Base-by-base conservation (phyloP, 2,888 invertebrate genomes). In the Gisinianus flammeolus region DNA sequence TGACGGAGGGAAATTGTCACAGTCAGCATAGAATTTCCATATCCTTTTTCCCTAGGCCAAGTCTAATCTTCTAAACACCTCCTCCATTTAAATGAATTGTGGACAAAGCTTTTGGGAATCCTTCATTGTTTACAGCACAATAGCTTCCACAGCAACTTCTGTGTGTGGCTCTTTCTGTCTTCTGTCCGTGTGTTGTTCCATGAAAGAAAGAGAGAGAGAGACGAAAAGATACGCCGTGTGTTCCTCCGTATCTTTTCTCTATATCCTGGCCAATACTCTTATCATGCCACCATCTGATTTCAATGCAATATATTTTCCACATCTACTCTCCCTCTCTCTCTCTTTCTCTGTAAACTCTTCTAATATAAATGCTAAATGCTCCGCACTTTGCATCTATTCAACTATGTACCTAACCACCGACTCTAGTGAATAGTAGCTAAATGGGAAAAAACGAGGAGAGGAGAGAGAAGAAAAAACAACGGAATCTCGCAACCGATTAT, bases 81-180 rank as follows among this genome's bases (percentile, higher is more conserved):
- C 64, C 74, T 64, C 28, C 28, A 74, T 66, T 52, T 67, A 74
- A 74, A 74, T 74, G 74, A 74, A 74, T 74, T 67, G 74, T 64
- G 66, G 74, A 74, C 74, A 74, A 74, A 54, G 74, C 10, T 24
- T 64, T 66, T 24, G 74, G 54, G 52, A 74, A 66, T 74, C 74
- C 35, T 64, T 66, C 74, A 74, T 74, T 67, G 74, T 66, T 74
- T 64, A 66, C 66, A 33, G 24, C 30, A 74, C 74, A 74, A 74
- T 74, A 52, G 74, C 52, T 54, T 74, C 74, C 64, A 64, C 30
- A 58, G 64, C 74, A 35, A 66, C 66, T 67, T 66, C 64, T 74
- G 74, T 74, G 74, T 74, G 74, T 74, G 74, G 74, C 74, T 74
- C 74, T 28, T n/a, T n/a, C n/a, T n/a, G n/a, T n/a, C n/a, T n/a